These are phyloP conservation scores for Scolopax bukidnonensis DNA, from an alignment of 2,797 vertebrate species.

Conservation along the genomic window DNA sequence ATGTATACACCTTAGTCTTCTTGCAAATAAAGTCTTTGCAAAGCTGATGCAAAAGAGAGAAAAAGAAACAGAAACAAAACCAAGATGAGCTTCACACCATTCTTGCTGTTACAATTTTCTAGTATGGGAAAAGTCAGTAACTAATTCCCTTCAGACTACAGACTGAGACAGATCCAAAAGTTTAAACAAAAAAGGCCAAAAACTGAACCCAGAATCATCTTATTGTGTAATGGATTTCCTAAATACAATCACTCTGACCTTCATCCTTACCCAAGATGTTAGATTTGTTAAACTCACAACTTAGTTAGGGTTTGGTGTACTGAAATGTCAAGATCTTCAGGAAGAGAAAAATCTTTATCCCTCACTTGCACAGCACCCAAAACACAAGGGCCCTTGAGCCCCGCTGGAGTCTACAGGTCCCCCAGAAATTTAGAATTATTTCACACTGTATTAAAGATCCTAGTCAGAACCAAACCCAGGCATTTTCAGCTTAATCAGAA, in stretches of 20 bases:
- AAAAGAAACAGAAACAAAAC: background rate
- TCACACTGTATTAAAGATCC: background rate
- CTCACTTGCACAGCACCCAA: background rate
- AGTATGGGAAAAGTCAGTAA: slow-evolving; percentile 54
- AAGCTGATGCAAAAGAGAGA: background rate
- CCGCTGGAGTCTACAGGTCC: background rate
- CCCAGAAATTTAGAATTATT: background rate
- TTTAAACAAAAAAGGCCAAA: slow-evolving; percentile 28
- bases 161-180: slow-evolving; percentile 13
- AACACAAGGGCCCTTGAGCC: background rate
- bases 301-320: background rate
- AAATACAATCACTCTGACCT: background rate
- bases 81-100: background rate
- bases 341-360: background rate
- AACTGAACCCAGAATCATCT: background rate
- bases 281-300: background rate
- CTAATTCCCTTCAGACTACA: slow-evolving; percentile 29
- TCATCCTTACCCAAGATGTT: background rate
- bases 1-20: background rate
- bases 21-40: background rate
- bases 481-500: background rate
- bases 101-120: slow-evolving; percentile 1
- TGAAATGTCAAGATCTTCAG: background rate
- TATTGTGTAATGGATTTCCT: background rate
- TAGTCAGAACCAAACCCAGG: background rate